Base-by-base conservation (phyloP, 2,797 vertebrate genomes). In the Zalophus californianus region DNA sequence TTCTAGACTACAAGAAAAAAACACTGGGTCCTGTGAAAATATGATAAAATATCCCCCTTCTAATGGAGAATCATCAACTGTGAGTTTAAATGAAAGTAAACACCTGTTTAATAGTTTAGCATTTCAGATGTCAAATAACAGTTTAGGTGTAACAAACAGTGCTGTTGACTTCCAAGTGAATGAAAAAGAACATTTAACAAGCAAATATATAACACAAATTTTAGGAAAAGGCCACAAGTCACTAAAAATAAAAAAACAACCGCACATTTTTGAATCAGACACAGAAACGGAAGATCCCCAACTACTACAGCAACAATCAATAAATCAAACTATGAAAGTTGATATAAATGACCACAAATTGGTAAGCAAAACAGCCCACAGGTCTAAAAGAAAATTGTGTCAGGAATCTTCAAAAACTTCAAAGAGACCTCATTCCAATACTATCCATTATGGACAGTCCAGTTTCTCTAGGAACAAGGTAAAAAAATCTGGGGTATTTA, bases 231-330 rank as follows among this genome's bases (percentile, higher is more conserved):
- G 88, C 0, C 91, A 91, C 0, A 87, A 96, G 77, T 95, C 97
- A 64, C 58, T 94, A 23, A 92, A 93, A 95, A 94, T 82, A 12
- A 92, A 98, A 95, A 77, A 35, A 23, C 79, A 48, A 77, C 96
- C 92, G 64, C 92, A 97, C 50, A 97, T 98, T 94, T 98, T 97
- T 98, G 98, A 98, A 64, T 96, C 96, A 93, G 97, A 98, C 75
- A 54, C 86, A 13, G 94, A 98, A 98, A 94, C 73, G 4, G 95
- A 93, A 97, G 92, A 97, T 54, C 21, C 66, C 20, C 41, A 62
- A 48, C 84, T 90, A 56, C 97, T 91, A 48, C 93, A 80, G 58
- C 97, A 90, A 20, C 96, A 94, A 64, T 94, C 9, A 93, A 91
- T 91, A 95, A 97, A 56, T 96, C 94, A 92, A 96, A 90, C 88